phyloP scores from a whole-genome alignment of 30 jellyfish, hydroid and myxozoan genomes.

The Aurelia aurita complex sp. Pacific region DNA sequence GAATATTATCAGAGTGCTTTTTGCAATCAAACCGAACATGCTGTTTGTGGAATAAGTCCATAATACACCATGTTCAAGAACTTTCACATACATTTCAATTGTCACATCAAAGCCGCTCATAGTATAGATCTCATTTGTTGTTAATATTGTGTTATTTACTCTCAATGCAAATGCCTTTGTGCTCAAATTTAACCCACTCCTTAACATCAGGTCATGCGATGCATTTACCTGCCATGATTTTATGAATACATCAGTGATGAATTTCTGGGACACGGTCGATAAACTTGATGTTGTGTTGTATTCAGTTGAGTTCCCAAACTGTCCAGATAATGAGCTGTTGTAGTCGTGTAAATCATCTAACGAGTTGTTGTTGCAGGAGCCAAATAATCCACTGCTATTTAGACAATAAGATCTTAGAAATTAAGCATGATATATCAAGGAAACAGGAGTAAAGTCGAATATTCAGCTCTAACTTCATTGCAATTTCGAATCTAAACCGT shows the following conservation, averaged over 20 bases:
- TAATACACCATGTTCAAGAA: slow-evolving; percentile 33
- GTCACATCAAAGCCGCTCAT: slow-evolving; percentile 17
- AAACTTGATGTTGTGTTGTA: slow-evolving; percentile 11
- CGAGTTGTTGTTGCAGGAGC: slow-evolving; percentile 36
- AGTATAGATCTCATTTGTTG: slow-evolving; percentile 24
- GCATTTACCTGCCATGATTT: slow-evolving; percentile 42
- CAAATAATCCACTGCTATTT: slow-evolving; percentile 55
- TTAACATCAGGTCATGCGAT: neutral
- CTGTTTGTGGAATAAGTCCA: slow-evolving; percentile 35
- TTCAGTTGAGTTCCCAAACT: neutral
- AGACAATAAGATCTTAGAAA: slow-evolving; percentile 6
- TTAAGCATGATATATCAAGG: slow-evolving; percentile 32
- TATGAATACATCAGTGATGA: neutral
- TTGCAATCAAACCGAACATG: slow-evolving; percentile 23
- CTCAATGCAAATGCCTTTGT: slow-evolving; percentile 23
- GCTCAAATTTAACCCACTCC: slow-evolving; percentile 13
- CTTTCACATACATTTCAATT: slow-evolving; percentile 19
- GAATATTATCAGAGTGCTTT: slow-evolving; percentile 25
- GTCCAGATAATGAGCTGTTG: slow-evolving; percentile 14
- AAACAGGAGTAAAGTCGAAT: neutral
- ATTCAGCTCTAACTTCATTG: neutral
- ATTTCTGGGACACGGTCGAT: slow-evolving; percentile 25
- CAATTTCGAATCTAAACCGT: slow-evolving; percentile 11
- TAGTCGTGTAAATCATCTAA: slow-evolving; percentile 31
- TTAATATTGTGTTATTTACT: slow-evolving; percentile 31